Evolutionary conservation across 1,140 invertebrate genomes (phyloP).

Genomic region (Diabrotica virgifera): DNA sequence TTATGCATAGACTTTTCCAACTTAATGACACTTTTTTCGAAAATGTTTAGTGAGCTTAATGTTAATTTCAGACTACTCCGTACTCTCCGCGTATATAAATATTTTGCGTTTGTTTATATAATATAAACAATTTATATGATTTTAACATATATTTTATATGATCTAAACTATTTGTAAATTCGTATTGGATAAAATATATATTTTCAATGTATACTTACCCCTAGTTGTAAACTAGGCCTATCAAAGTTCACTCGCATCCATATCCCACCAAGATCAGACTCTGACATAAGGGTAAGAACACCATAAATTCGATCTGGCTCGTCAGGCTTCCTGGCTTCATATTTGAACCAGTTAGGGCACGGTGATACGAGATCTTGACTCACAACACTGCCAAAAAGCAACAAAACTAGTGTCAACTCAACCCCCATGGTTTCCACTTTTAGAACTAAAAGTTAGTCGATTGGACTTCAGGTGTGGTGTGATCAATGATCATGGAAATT

Average conservation of each 20-base stretch:
- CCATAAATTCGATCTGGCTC: slow-evolving; percentile 43
- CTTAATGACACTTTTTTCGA: no score
- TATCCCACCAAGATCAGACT: slow-evolving; percentile 37
- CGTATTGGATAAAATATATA: no score
- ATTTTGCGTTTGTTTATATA: no score
- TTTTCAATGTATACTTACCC: slow-evolving; percentile 35
- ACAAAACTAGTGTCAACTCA: not conserved
- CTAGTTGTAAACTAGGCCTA: slow-evolving; percentile 36
- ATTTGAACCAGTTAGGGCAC: slow-evolving; percentile 40
- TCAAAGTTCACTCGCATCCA: slow-evolving; percentile 42
- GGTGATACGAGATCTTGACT: slow-evolving; percentile 34
- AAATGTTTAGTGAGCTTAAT: no score
- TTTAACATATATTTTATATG: no score
- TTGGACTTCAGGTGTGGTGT: slow-evolving; percentile 5
- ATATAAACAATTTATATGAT: no score
- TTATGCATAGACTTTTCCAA: no score
- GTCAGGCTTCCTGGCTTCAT: slow-evolving; percentile 29
- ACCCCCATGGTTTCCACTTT: not conserved
- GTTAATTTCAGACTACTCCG: no score
- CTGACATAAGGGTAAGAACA: slow-evolving; percentile 30
- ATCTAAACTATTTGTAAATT: no score
- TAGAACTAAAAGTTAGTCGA: not conserved
- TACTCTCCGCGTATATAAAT: no score
- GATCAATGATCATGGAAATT: not conserved
- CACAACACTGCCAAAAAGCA: not conserved